Base-by-base conservation (phyloP, 2,888 invertebrate species). In the Aethes cnicana region DNA sequence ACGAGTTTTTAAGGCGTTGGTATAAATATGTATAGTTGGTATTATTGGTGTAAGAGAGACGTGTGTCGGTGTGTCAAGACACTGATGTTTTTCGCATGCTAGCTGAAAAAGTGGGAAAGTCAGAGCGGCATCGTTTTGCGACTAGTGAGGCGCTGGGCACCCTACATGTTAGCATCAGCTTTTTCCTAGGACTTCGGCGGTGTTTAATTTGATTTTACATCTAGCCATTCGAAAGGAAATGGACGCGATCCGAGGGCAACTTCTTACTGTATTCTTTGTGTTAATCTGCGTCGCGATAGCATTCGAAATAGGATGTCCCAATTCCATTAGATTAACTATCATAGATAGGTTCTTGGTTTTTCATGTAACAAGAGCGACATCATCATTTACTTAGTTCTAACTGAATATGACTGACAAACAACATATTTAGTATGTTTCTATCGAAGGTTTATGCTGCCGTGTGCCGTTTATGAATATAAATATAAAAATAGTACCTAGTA, bases 31-130 rank as follows among this genome's bases (percentile, higher is more conserved):
- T 52, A 52, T 52, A 32, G 33, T 44, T 63, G 62, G 60, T 57
- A 52, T 52, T 37, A 39, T 44, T 63, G 62, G 60, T 57, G 55
- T 61, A 57, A 59, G 55, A 57, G 35, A 57, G 54, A 60, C 56
- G 59, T 62, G 53, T 62, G 42, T 57, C 64, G n/a, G n/a, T n/a
- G n/a, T n/a, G n/a, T n/a, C n/a, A n/a, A n/a, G n/a, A n/a, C n/a
- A 59, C 63, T 58, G 62, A 55, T 55, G 53, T 57, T 52, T n/a
- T 59, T 55, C 52, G 55, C 57, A 47, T 59, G 59, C 46, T 58
- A 41, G 56, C 39, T 54, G 70, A 73, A 74, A 74, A 74, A 77
- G 73, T 72, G 72, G 74, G 70, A 74, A 74, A 76, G n/a, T 62
- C 62, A 49, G 62, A 62, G 70, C 72, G 67, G n/a, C n/a, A n/a